Percentiles rank a stretch among this genome's conserved stretches.
phyloP scores from a whole-genome alignment of 2,797 vertebrate species.

The Tolypeutes matacus region DNA sequence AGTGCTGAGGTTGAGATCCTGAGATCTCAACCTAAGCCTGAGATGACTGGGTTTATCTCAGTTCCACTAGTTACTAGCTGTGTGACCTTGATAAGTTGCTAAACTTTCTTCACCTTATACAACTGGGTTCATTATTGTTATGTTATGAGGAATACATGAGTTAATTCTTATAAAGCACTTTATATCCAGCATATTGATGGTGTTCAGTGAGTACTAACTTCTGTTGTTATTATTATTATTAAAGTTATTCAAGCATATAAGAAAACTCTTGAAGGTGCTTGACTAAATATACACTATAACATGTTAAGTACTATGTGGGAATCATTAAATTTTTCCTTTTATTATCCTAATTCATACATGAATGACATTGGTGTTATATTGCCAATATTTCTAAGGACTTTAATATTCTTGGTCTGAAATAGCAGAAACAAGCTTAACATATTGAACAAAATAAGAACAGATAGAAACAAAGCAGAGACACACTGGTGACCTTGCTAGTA shows the following conservation, averaged over 20 bases:
- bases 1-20: not conserved
- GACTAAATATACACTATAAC: not conserved
- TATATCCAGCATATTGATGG: not conserved
- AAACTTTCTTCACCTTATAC: not conserved
- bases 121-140: not conserved
- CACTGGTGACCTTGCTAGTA: not conserved
- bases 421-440: not conserved
- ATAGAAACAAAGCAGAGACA: not conserved
- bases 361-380: not conserved
- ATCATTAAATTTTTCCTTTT: constrained; percentile 43
- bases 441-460: constrained; percentile 26
- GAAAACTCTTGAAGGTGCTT: not conserved
- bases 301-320: constrained; percentile 2
- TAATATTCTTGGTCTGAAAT: constrained; percentile 18
- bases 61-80: not conserved
- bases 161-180: not conserved
- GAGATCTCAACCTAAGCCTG: not conserved
- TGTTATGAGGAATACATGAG: not conserved
- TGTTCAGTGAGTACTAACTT: not conserved
- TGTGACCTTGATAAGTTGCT: not conserved
- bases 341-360: not conserved
- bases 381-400: not conserved
- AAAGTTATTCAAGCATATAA: constrained; percentile 19
- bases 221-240: not conserved
- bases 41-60: not conserved